A percentile compares a stretch with the other conserved stretches of the same genome.
Evolutionary conservation across 2,888 invertebrate species (phyloP).

Genomic region (Allygus modestus): DNA sequence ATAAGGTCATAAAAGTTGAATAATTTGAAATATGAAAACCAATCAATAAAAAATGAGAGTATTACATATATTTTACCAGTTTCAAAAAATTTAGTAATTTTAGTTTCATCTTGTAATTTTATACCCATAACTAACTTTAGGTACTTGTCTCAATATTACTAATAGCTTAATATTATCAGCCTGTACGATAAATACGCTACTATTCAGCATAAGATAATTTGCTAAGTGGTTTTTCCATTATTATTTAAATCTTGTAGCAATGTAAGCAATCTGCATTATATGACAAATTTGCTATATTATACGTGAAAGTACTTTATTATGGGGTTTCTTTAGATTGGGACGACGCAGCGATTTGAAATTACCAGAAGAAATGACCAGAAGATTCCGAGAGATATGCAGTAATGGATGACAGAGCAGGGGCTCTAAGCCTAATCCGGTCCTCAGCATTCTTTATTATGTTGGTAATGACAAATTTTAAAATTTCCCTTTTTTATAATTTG

Average conservation of each 20-base stretch:
- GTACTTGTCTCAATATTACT: too few relatives aligned
- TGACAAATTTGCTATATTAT: not conserved
- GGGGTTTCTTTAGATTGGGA: not conserved
- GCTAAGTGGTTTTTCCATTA: not conserved
- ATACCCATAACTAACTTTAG: too few relatives aligned
- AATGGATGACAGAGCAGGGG: not conserved
- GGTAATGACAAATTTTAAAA: constrained; percentile 3
- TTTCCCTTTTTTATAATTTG: not conserved
- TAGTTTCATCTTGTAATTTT: too few relatives aligned
- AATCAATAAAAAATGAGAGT: too few relatives aligned
- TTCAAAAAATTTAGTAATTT: too few relatives aligned
- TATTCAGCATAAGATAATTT: too few relatives aligned
- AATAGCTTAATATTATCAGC: too few relatives aligned
- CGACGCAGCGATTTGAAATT: not conserved
- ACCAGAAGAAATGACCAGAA: constrained; percentile 10
- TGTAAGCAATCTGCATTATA: not conserved
- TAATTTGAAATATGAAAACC: too few relatives aligned
- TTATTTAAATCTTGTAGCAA: not conserved
- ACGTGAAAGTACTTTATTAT: not conserved
- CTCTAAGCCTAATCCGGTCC: not conserved
- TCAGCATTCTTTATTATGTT: not conserved
- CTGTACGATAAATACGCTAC: too few relatives aligned
- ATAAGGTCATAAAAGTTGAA: too few relatives aligned
- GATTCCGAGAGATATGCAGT: not conserved
- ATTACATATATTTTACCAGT: too few relatives aligned